phyloP scores from a whole-genome alignment of 2,888 invertebrate species.

The Phymatocera aterrima region DNA sequence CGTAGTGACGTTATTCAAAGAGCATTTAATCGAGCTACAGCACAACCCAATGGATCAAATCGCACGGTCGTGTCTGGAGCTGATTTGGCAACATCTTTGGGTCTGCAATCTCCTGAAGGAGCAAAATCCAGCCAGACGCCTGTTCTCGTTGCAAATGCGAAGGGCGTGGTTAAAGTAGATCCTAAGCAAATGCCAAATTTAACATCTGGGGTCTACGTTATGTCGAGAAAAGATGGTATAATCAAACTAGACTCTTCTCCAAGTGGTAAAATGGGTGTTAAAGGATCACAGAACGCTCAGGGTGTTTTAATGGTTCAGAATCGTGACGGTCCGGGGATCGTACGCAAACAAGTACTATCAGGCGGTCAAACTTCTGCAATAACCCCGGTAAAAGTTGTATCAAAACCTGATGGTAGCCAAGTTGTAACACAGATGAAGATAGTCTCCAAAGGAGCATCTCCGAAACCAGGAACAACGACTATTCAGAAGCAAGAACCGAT shows the following conservation, averaged over 20 bases:
- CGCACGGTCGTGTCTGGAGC: constrained; percentile 72
- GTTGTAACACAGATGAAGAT: constrained; percentile 73
- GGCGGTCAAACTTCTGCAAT: constrained; percentile 63
- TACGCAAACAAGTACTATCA: constrained; percentile 70
- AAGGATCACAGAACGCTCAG: constrained; percentile 74
- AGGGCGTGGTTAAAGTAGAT: constrained; percentile 85
- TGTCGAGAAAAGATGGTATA: constrained; percentile 86
- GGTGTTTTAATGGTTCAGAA: constrained; percentile 72
- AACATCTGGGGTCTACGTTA: constrained; percentile 83
- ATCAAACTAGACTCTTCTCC: constrained; percentile 83
- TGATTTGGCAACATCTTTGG: constrained; percentile 77
- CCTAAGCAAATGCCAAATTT: constrained; percentile 83
- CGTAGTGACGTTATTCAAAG: constrained; percentile 72
- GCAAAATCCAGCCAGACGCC: constrained; percentile 60
- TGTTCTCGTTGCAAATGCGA: constrained; percentile 77
- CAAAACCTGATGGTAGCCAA: constrained; percentile 71
- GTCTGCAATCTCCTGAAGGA: constrained; percentile 72
- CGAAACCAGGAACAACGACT: constrained; percentile 52
- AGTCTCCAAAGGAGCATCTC: constrained; percentile 64
- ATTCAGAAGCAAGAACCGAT: constrained; percentile 69
- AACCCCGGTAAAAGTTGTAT: constrained; percentile 70
- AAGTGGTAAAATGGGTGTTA: constrained; percentile 74
- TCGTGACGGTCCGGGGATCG: constrained; percentile 63
- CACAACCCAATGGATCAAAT: constrained; percentile 72
- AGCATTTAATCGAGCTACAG: constrained; percentile 70